Base-by-base conservation (phyloP, 1,140 invertebrate genomes). In the Tenebrio molitor region DNA sequence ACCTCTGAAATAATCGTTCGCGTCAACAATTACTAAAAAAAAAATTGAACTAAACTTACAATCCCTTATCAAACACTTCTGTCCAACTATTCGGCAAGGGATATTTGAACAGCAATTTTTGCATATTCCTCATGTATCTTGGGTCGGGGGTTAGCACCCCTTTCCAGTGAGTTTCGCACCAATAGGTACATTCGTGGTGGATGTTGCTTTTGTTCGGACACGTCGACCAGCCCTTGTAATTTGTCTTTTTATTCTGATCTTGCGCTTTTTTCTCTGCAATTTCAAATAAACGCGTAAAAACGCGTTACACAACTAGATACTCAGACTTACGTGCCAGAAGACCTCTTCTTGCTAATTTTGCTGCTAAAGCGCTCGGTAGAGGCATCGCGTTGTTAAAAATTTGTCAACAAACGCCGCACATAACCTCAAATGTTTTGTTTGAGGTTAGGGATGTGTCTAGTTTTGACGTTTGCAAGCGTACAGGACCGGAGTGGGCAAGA, bases 151-250 rank as follows among this genome's bases (percentile, higher is more conserved):
- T 88, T 23, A 85, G 74, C 69, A 90, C 89, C 16, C 94, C 88
- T 74, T 92, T 93, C 94, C 95, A 99, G 46, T 90, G 88, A 80
- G 95, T 92, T 66, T 93, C 91, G 85, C 98, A 99, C 84, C 89
- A 97, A 17, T 90, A 88, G 1, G 89, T 90, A 84, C 98, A 99
- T 73, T 95, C 91, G 82, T 99, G 98, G 83, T 93, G 97, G 69
- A 96, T 92, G 82, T 99, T 99, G 77, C 89, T 93, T 84, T 97
- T 98, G 81, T 99, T 99, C 1, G 98, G 98, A 84, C 98, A 99
- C 2, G 93, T 92, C 76, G 88, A 89, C 75, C 91, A 91, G 23
- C 87, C 86, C 76, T 87, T 87, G 19, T 86, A 88, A 15, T 88
- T 87, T 82, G 83, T 85, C 86, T 81, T 82, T 77, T 74, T 81